These are phyloP conservation scores for Echeneis naucrates DNA, from an alignment of 2,797 vertebrate species.

Conservation along the genomic window DNA sequence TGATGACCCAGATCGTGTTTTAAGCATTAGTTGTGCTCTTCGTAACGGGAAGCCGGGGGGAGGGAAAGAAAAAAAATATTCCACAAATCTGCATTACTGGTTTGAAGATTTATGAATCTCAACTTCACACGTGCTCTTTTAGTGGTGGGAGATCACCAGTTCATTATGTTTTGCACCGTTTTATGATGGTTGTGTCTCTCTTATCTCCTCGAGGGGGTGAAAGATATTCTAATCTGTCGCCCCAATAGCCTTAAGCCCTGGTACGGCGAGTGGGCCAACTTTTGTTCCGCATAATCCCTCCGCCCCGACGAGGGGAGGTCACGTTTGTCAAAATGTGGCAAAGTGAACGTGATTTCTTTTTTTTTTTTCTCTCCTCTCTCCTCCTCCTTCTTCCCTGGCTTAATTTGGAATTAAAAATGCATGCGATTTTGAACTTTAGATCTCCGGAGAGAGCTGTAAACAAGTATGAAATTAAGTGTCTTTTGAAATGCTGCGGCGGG, in stretches of 20 bases:
- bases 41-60: not conserved
- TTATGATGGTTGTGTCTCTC: conserved; percentile 67
- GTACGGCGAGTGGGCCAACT: conserved; percentile 78
- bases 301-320: conserved; percentile 80
- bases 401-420: conserved; percentile 86
- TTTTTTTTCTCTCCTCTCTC: conserved; percentile 6
- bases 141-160: conserved; percentile 67
- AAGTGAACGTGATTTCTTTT: conserved; percentile 67
- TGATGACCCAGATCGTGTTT: conserved; percentile 63
- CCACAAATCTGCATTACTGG: conserved; percentile 64
- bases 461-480: conserved; percentile 82
- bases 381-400: conserved; percentile 57
- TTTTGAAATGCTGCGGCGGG: conserved; percentile 62
- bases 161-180: conserved; percentile 72
- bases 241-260: conserved; percentile 80
- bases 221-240: conserved; percentile 83
- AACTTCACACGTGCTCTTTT: conserved; percentile 55
- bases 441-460: conserved; percentile 80
- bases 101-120: conserved; percentile 71
- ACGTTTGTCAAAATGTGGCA: conserved; percentile 83
- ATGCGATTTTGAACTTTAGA: conserved; percentile 79
- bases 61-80: conserved; percentile 4
- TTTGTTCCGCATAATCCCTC: conserved; percentile 84
- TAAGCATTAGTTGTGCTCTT: conserved; percentile 42
- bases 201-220: conserved; percentile 78